Conservation (phyloP, 1,140 invertebrate species). For the Drosophila pectinifera region DNA sequence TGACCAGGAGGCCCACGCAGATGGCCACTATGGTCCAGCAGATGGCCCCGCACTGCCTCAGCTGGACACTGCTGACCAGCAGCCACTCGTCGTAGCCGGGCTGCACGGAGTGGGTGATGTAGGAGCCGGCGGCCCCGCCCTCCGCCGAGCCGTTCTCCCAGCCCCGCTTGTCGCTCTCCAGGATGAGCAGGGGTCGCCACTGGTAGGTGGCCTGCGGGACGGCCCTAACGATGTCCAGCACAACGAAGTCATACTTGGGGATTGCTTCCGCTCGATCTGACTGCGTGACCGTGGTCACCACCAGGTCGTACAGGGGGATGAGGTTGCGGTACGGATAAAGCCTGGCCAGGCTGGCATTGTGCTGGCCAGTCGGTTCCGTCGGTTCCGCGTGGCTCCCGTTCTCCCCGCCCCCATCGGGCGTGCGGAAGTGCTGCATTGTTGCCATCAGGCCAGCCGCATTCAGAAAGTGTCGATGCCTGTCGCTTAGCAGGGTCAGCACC, state of each 20-base stretch:
- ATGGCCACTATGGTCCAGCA: constrained; percentile 82
- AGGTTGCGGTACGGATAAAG: constrained; percentile 73
- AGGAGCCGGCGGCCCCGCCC: constrained; percentile 32
- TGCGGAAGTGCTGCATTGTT: constrained; percentile 71
- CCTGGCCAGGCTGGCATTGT: constrained; percentile 39
- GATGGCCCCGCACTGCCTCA: constrained; percentile 80
- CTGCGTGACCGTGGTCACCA: constrained; percentile 54
- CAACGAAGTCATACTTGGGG: constrained; percentile 81
- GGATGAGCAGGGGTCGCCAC: constrained; percentile 80
- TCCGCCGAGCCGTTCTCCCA: constrained; percentile 13
- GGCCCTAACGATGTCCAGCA: constrained; percentile 75
- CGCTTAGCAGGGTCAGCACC: constrained; percentile 82
- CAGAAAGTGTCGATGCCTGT: constrained; percentile 79
- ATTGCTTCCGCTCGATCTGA: constrained; percentile 19
- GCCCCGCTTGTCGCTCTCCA: constrained; percentile 59
- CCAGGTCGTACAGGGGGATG: constrained; percentile 78
- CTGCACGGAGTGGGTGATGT: constrained; percentile 78
- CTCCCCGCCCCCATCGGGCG: constrained; percentile 7
- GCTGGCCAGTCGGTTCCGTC: constrained; percentile 8
- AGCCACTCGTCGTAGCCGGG: constrained; percentile 83
- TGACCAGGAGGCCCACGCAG: constrained; percentile 64
- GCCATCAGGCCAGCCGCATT: constrained; percentile 74
- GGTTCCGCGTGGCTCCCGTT: constrained; percentile 4
- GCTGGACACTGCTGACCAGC: constrained; percentile 67
- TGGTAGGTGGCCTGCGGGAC: constrained; percentile 34